Conservation (phyloP, 2,888 invertebrate genomes). For the Thyatira batis region DNA sequence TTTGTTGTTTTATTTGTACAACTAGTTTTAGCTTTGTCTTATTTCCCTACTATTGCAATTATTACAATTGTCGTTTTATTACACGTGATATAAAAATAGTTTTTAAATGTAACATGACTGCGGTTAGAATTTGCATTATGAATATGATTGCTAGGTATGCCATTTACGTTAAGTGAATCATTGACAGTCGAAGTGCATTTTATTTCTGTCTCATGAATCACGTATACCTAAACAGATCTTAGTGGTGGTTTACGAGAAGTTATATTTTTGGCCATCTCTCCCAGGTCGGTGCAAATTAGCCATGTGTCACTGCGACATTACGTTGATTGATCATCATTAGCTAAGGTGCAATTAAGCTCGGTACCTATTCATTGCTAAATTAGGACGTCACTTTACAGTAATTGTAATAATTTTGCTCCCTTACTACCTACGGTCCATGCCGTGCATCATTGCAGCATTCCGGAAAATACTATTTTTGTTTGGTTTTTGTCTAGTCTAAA, state of each 20-base stretch:
- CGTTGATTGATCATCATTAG: conserved; percentile 21
- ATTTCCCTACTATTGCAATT: not conserved
- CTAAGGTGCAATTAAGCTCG: conserved; percentile 3
- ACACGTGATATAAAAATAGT: not conserved
- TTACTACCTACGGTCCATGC: not conserved
- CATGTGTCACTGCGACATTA: conserved; percentile 29
- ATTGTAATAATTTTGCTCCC: not conserved
- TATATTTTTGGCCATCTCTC: conserved; percentile 68
- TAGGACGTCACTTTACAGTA: not conserved
- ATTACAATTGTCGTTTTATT: not conserved
- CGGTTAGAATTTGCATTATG: not conserved
- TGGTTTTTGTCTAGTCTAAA: no score
- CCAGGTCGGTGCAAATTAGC: conserved; percentile 54
- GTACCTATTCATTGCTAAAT: not conserved
- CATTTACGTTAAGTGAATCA: conserved; percentile 1
- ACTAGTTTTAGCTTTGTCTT: not conserved
- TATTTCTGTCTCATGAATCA: conserved; percentile 46
- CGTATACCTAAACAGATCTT: conserved; percentile 20
- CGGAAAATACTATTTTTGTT: not conserved
- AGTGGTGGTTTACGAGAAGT: conserved; percentile 13
- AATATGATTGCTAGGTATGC: not conserved
- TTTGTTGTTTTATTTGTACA: not conserved
- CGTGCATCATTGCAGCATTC: not conserved
- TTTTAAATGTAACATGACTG: not conserved
- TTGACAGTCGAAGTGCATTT: conserved; percentile 3